Evolutionary conservation across 2,888 invertebrate species (phyloP).

Genomic region (Stenolophus ochropezus): DNA sequence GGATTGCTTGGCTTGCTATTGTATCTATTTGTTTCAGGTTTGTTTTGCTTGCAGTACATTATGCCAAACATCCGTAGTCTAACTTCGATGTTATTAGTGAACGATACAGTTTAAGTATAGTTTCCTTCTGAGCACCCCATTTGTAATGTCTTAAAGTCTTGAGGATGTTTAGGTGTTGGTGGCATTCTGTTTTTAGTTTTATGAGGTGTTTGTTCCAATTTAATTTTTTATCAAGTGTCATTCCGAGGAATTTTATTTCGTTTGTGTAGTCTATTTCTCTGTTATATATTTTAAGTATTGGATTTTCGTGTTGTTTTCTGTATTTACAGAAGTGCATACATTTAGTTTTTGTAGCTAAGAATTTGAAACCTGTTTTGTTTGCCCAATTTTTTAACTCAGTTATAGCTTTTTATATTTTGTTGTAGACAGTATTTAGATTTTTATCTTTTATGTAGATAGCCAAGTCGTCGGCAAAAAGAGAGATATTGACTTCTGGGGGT

Average conservation of each 20-base stretch:
- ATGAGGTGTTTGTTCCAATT: background rate
- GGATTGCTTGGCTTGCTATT: slow-evolving; percentile 3
- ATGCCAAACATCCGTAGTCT: slow-evolving; percentile 37
- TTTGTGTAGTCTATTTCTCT: background rate
- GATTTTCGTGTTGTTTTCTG: slow-evolving; percentile 4
- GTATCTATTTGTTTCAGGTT: slow-evolving; percentile 7
- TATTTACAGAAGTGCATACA: slow-evolving; percentile 21
- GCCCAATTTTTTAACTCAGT: slow-evolving; percentile 6
- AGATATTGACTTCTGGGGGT: background rate
- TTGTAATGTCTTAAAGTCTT: background rate
- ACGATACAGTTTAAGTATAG: background rate
- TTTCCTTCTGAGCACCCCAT: slow-evolving; percentile 20
- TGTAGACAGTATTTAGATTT: background rate
- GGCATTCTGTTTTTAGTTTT: background rate
- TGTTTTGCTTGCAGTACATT: background rate
- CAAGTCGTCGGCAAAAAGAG: slow-evolving; percentile 9
- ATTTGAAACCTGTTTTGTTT: slow-evolving; percentile 13
- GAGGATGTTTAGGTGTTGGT: background rate
- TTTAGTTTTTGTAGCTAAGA: background rate
- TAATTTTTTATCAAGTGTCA: background rate
- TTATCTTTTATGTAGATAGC: background rate
- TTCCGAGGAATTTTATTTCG: background rate
- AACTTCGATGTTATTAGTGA: slow-evolving; percentile 25
- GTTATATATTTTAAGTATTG: background rate
- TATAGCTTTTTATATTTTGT: slow-evolving; percentile 11